phyloP scores from a whole-genome alignment of 1,140 invertebrate species.

The Euura saliciscinereae region DNA sequence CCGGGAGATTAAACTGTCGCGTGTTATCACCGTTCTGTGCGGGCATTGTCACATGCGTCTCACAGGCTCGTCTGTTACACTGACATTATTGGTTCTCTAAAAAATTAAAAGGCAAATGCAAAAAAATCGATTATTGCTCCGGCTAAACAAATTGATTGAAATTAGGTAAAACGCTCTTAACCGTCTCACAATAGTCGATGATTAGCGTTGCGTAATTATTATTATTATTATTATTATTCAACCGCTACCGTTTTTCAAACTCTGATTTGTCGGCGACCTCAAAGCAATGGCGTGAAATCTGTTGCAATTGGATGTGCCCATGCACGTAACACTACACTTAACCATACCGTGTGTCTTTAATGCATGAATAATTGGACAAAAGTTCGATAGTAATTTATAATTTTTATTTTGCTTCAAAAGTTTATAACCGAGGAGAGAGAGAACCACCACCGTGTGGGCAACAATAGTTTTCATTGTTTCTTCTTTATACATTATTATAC shows the following conservation, averaged over 20 bases:
- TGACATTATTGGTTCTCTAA: conserved; percentile 3
- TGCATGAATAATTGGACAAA: no score
- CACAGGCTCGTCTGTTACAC: not conserved
- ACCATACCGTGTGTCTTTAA: no score
- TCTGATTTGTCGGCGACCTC: conserved; percentile 38
- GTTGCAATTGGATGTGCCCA: conserved; percentile 34
- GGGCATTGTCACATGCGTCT: conserved; percentile 6
- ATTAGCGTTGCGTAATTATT: no score
- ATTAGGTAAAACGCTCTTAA: no score
- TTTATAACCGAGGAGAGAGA: no score
- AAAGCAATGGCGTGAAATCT: conserved; percentile 40
- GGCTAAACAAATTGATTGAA: no score
- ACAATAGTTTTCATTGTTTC: conserved; percentile 45
- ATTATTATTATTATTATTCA: no score
- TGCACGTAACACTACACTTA: not conserved
- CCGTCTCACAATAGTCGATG: no score
- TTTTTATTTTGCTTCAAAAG: no score
- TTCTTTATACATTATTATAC: conserved; percentile 22
- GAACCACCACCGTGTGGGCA: not conserved
- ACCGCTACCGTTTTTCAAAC: not conserved
- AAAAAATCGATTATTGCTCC: not conserved
- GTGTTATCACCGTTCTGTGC: not conserved
- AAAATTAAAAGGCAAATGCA: not conserved
- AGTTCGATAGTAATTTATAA: no score
- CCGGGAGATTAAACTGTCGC: conserved; percentile 2